Conservation (phyloP, 2,888 invertebrate species). For the Drosophila nigricruria region DNA sequence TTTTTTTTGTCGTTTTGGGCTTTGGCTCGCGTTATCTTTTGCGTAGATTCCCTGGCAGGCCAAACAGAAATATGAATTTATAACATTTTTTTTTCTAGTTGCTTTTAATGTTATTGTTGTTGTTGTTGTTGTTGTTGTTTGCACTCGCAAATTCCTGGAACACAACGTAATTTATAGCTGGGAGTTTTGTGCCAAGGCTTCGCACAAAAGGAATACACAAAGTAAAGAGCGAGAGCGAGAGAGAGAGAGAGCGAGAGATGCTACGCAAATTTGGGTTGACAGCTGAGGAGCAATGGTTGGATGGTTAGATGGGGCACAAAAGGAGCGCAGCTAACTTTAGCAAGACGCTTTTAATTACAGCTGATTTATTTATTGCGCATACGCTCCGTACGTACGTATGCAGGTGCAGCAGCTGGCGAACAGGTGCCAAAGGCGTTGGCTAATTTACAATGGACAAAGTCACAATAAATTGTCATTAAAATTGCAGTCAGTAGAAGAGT, state of each 20-base stretch:
- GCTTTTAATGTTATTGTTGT: conserved; percentile 20
- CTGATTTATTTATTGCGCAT: conserved; percentile 76
- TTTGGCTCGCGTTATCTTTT: conserved; percentile 59
- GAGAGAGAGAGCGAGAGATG: neutral
- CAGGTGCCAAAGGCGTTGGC: conserved; percentile 37
- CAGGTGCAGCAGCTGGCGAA: conserved; percentile 38
- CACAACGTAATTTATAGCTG: conserved; percentile 69
- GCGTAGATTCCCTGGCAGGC: conserved; percentile 53
- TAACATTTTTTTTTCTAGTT: conserved; percentile 52
- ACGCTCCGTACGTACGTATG: conserved; percentile 54
- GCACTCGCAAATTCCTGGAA: conserved; percentile 64
- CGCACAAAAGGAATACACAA: conserved; percentile 17
- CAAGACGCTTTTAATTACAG: conserved; percentile 70
- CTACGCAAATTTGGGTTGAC: conserved; percentile 37
- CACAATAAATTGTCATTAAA: conserved; percentile 69
- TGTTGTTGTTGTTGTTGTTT: conserved; percentile 32
- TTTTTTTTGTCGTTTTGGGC: conserved; percentile 25
- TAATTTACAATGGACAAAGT: conserved; percentile 51
- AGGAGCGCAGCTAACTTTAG: conserved; percentile 37
- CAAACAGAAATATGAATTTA: conserved; percentile 64
- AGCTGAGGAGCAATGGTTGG: conserved; percentile 15
- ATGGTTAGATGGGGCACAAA: conserved; percentile 8
- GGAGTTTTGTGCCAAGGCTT: conserved; percentile 60
- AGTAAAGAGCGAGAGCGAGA: neutral
- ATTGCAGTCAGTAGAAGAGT: conserved; percentile 17